Evolutionary conservation across 2,888 invertebrate species (phyloP).

Genomic region (Ophonus ardosiacus): DNA sequence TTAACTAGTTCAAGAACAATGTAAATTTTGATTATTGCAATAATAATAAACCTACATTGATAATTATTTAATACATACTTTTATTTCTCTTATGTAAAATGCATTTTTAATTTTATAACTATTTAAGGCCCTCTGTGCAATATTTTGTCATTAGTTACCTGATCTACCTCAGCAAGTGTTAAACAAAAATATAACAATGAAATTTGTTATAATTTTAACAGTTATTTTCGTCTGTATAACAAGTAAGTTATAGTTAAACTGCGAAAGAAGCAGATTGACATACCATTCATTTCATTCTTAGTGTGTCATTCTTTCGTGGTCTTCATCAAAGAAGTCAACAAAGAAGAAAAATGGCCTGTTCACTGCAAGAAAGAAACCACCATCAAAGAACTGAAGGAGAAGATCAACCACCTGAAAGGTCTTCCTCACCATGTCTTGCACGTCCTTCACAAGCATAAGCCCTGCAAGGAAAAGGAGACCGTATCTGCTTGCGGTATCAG

Average conservation of each 20-base stretch:
- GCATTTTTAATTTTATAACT: neutral
- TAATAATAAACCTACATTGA: slow-evolving; percentile 21
- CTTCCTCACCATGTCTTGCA: slow-evolving; percentile 21
- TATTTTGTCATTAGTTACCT: neutral
- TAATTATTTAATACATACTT: slow-evolving; percentile 6
- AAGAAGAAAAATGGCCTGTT: neutral
- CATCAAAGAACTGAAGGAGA: slow-evolving; percentile 41
- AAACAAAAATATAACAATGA: neutral
- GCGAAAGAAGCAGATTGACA: neutral
- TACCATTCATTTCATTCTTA: neutral
- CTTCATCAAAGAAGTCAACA: slow-evolving; percentile 40
- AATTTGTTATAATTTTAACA: neutral
- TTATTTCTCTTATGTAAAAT: slow-evolving; percentile 12
- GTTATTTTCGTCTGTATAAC: slow-evolving; percentile 8
- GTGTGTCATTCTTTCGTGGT: slow-evolving; percentile 4
- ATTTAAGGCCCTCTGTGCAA: neutral
- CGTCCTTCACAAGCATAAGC: slow-evolving; percentile 17
- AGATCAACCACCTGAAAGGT: slow-evolving; percentile 31
- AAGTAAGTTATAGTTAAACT: slow-evolving; percentile 14
- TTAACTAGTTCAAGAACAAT: slow-evolving; percentile 25
- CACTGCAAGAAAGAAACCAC: slow-evolving; percentile 13
- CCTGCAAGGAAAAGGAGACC: slow-evolving; percentile 18
- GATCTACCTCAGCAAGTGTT: slow-evolving; percentile 1
- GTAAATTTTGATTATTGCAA: slow-evolving; percentile 15
- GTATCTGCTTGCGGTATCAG: slow-evolving; percentile 1